phyloP scores from a whole-genome alignment of 2,888 invertebrate species.

The Tipula helvola region DNA sequence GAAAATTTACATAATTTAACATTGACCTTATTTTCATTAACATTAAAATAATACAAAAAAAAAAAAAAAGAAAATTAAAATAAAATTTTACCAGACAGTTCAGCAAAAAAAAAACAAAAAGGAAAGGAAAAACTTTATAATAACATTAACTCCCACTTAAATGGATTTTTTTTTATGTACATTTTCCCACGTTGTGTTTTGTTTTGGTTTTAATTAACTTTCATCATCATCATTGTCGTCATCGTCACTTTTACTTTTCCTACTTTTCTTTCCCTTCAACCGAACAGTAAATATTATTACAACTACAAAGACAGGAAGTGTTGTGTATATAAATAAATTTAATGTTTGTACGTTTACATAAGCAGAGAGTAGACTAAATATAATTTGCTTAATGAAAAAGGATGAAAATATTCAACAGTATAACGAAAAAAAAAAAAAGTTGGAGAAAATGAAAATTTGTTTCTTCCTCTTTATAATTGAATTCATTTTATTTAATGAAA shows the following conservation, averaged over 20 bases:
- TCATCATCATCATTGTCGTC: background rate
- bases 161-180: background rate
- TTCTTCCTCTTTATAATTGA: background rate
- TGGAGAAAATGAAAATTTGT: background rate
- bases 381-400: conserved; percentile 4
- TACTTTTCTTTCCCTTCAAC: background rate
- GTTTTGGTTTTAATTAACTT: background rate
- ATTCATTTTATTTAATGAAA: background rate
- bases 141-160: background rate
- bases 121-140: background rate
- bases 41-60: background rate
- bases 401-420: background rate
- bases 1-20: background rate
- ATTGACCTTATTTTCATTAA: background rate
- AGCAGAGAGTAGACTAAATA: background rate
- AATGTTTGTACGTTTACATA: background rate
- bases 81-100: background rate
- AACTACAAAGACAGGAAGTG: background rate
- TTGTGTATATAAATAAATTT: background rate
- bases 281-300: background rate
- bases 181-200: background rate
- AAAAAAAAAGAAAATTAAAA: background rate
- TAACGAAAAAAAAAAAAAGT: background rate
- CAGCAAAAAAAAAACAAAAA: background rate
- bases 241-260: background rate